phyloP scores from a whole-genome alignment of 2,888 invertebrate genomes.

The Idaea dimidiata region DNA sequence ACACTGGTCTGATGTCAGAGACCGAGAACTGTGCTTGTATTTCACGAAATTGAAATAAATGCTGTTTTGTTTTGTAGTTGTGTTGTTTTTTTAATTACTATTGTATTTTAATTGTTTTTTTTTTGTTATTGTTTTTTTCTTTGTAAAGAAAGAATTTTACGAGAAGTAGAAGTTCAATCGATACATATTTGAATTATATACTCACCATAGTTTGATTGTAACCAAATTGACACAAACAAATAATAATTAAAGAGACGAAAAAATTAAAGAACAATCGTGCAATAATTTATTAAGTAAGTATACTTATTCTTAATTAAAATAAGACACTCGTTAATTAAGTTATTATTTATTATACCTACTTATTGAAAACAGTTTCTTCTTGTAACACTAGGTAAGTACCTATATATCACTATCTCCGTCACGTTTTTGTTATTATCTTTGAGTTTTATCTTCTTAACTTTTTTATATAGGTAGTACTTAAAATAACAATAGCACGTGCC shows the following conservation, averaged over 20 bases:
- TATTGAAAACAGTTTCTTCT: background rate
- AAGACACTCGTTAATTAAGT: no score
- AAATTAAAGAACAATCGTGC: no score
- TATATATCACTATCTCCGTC: background rate
- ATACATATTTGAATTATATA: background rate
- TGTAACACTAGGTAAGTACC: background rate
- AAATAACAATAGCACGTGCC: background rate
- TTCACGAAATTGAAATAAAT: constrained; percentile 13
- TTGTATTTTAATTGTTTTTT: background rate
- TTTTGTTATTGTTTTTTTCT: background rate
- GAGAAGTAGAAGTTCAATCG: background rate
- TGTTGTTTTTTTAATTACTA: background rate
- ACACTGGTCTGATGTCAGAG: constrained; percentile 41
- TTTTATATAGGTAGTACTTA: background rate
- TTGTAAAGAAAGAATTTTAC: background rate
- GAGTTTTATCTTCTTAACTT: background rate
- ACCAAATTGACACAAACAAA: background rate
- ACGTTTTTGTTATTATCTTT: background rate
- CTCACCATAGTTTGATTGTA: background rate
- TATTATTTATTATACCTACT: background rate
- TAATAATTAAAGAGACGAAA: background rate
- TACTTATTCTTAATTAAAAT: no score
- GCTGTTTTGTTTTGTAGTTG: background rate
- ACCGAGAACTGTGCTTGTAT: constrained; percentile 38
- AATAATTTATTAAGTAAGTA: no score